Conservation (phyloP, 2,797 vertebrate species). For the Anguilla obscura region DNA sequence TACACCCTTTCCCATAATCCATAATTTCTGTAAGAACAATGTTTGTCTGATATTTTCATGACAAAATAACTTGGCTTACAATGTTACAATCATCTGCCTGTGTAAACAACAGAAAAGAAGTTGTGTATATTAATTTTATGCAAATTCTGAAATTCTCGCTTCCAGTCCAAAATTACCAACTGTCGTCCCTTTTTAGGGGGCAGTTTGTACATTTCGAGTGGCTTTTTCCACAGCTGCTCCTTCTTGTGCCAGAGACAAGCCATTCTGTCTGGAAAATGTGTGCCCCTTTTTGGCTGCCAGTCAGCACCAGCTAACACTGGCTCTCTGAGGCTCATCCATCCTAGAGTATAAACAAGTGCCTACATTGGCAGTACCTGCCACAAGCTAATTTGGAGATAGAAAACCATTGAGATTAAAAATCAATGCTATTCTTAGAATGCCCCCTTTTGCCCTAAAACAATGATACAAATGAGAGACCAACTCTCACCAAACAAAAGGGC, state of each 20-base stretch:
- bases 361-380: conserved; percentile 29
- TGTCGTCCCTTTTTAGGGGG: conserved; percentile 38
- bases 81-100: conserved; percentile 26
- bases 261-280: conserved; percentile 49
- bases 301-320: conserved; percentile 38
- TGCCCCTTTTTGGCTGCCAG: conserved; percentile 39
- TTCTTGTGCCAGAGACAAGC: conserved; percentile 40
- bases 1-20: not conserved
- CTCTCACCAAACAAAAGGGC: not conserved
- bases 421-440: not conserved
- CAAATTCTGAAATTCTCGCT: conserved; percentile 36
- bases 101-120: conserved; percentile 20
- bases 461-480: conserved; percentile 13
- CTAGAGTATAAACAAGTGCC: conserved; percentile 41
- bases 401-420: conserved; percentile 20
- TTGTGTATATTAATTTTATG: conserved; percentile 40
- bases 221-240: conserved; percentile 41
- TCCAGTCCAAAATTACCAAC: conserved; percentile 42
- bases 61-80: conserved; percentile 21
- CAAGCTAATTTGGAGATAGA: conserved; percentile 13
- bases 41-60: conserved; percentile 3
- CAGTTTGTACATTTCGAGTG: conserved; percentile 40
- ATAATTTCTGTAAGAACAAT: not conserved
- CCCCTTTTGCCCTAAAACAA: conserved; percentile 17
- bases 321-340: conserved; percentile 5